phyloP scores from a whole-genome alignment of 2,113 vertebrate species.

The Balaeniceps rex region DNA sequence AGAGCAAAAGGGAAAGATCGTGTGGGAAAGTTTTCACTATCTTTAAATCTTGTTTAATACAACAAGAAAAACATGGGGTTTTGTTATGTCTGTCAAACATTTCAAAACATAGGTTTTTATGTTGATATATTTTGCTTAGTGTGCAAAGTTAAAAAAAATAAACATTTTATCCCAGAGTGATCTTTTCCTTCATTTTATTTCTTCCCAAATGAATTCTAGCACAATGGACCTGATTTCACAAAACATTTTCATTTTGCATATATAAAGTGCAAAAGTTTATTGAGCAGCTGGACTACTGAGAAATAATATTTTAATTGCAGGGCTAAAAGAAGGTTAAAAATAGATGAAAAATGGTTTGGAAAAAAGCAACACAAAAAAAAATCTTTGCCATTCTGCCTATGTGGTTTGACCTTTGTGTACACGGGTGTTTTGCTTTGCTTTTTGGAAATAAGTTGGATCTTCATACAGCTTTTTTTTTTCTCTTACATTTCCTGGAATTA shows the following conservation, averaged over 20 bases:
- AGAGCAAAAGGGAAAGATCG: background rate
- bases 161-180: background rate
- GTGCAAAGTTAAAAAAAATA: background rate
- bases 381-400: background rate
- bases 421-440: background rate
- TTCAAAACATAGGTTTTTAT: background rate
- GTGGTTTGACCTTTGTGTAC: background rate
- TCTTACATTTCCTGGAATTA: slow-evolving; percentile 22
- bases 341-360: background rate
- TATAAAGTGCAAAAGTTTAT: background rate
- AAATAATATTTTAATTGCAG: background rate
- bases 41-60: background rate
- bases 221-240: background rate
- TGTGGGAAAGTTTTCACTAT: background rate
- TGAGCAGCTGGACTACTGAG: background rate
- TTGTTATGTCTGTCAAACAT: background rate
- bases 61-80: background rate
- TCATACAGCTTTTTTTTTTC: background rate
- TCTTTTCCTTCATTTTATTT: background rate
- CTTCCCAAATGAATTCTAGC: background rate
- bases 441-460: background rate
- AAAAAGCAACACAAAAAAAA: background rate
- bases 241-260: background rate
- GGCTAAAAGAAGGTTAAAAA: background rate
- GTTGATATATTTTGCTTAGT: background rate